Conservation (phyloP, 2,888 invertebrate genomes). For the Eustalomyia histrio region DNA sequence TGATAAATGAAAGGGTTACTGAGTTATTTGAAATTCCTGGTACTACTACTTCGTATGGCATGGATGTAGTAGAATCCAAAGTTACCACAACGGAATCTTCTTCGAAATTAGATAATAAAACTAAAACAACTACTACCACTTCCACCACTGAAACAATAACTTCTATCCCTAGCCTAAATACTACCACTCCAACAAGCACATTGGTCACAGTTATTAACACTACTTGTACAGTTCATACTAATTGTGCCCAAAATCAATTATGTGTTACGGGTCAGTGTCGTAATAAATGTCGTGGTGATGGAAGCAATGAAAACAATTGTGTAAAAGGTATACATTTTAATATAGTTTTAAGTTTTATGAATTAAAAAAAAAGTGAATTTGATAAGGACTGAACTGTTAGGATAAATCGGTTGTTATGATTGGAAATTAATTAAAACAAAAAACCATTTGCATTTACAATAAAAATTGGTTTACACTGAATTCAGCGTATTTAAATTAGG, state of each 20-base stretch:
- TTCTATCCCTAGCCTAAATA: constrained; percentile 71
- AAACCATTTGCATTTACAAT: too few species aligned
- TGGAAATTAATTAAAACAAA: too few species aligned
- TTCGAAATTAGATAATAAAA: constrained; percentile 35
- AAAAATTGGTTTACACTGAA: too few species aligned
- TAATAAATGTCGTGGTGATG: constrained; percentile 75
- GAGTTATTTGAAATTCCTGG: constrained; percentile 55
- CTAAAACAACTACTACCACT: constrained; percentile 60
- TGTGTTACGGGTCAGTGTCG: constrained; percentile 82
- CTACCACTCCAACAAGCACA: constrained; percentile 70
- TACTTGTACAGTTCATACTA: constrained; percentile 82
- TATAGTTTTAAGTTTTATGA: constrained; percentile 1
- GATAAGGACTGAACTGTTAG: too few species aligned
- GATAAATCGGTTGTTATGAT: too few species aligned
- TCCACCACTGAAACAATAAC: constrained; percentile 47
- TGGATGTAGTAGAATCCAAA: constrained; percentile 22
- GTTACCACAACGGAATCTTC: constrained; percentile 56
- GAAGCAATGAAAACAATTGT: constrained; percentile 70
- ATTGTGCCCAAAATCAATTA: constrained; percentile 83
- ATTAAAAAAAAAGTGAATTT: not conserved
- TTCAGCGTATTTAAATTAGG: too few species aligned
- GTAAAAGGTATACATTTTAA: constrained; percentile 76
- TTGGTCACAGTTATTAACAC: constrained; percentile 76
- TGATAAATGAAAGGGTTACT: constrained; percentile 51
- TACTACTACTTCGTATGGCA: constrained; percentile 55